A percentile compares a stretch with the other conserved stretches of the same genome.
Conservation (phyloP, 2,888 invertebrate genomes). For the Macrophya annulata region DNA sequence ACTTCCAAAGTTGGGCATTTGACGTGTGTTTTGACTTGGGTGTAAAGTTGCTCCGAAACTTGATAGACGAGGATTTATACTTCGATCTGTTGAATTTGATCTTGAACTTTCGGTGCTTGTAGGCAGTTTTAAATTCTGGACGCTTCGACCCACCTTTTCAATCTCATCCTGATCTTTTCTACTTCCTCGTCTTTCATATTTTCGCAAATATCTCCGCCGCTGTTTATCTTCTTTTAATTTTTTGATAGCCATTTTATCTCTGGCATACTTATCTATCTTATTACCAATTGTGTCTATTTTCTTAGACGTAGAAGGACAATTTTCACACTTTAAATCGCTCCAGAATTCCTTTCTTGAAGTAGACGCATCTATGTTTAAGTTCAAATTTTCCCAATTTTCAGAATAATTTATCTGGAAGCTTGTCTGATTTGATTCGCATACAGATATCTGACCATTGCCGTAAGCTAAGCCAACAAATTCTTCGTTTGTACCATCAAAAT, state of each 20-base stretch:
- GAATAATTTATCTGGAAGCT: conserved; percentile 76
- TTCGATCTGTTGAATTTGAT: conserved; percentile 76
- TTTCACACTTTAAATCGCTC: conserved; percentile 75
- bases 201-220: conserved; percentile 70
- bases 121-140: conserved; percentile 62
- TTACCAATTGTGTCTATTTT: conserved; percentile 71
- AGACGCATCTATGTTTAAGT: conserved; percentile 74
- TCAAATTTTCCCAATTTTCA: conserved; percentile 78
- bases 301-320: conserved; percentile 69
- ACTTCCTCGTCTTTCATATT: conserved; percentile 67
- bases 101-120: conserved; percentile 76
- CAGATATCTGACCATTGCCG: conserved; percentile 75
- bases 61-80: conserved; percentile 70
- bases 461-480: conserved; percentile 77
- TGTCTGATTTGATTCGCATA: conserved; percentile 75
- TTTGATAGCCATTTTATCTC: conserved; percentile 68
- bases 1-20: conserved; percentile 77
- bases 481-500: conserved; percentile 75
- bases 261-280: conserved; percentile 71
- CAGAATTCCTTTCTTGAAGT: conserved; percentile 75
- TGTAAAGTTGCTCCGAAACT: conserved; percentile 75
- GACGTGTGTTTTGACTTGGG: conserved; percentile 76
- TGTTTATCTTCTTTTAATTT: conserved; percentile 70
- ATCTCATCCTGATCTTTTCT: conserved; percentile 61
- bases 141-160: conserved; percentile 57